Evolutionary conservation across 1,140 invertebrate species (phyloP).

Genomic region (Onthophagus taurus): DNA sequence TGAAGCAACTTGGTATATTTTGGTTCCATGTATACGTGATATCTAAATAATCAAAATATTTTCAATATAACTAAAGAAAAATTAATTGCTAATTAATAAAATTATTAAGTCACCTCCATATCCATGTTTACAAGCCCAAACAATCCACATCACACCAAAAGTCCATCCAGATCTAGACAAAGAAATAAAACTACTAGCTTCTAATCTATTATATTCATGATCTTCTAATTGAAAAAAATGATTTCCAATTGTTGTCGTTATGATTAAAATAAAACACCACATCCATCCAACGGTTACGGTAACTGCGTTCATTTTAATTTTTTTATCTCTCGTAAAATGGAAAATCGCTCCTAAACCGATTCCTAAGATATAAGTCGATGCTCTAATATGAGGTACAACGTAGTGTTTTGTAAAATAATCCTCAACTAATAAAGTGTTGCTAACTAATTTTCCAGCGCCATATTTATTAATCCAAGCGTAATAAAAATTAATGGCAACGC

Average conservation of each 20-base stretch:
- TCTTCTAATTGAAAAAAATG: conserved; percentile 22
- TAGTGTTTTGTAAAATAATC: conserved; percentile 23
- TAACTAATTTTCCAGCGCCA: conserved; percentile 24
- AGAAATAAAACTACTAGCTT: conserved; percentile 22
- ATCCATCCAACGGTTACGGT: conserved; percentile 19
- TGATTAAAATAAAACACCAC: conserved; percentile 16
- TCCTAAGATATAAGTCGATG: conserved; percentile 23
- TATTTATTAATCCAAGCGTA: conserved; percentile 27
- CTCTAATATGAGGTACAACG: conserved; percentile 18
- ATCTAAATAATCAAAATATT: too few relatives aligned
- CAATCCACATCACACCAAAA: conserved; percentile 25
- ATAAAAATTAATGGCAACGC: conserved; percentile 24
- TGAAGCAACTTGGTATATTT: too few relatives aligned
- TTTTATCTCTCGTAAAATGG: conserved; percentile 20
- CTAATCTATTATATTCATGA: conserved; percentile 22
- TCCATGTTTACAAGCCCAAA: conserved; percentile 27
- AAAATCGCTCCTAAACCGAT: conserved; percentile 21
- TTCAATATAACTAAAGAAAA: too few relatives aligned
- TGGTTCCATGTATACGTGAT: too few relatives aligned
- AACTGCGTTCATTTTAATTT: conserved; percentile 15
- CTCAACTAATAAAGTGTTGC: conserved; percentile 12
- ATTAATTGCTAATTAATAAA: conserved; percentile 9
- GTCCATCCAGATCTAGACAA: conserved; percentile 23
- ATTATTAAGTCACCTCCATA: conserved; percentile 21
- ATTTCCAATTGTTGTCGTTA: conserved; percentile 15